Conservation (phyloP, 2,888 invertebrate species). For the Megaustenia siamemsis region DNA sequence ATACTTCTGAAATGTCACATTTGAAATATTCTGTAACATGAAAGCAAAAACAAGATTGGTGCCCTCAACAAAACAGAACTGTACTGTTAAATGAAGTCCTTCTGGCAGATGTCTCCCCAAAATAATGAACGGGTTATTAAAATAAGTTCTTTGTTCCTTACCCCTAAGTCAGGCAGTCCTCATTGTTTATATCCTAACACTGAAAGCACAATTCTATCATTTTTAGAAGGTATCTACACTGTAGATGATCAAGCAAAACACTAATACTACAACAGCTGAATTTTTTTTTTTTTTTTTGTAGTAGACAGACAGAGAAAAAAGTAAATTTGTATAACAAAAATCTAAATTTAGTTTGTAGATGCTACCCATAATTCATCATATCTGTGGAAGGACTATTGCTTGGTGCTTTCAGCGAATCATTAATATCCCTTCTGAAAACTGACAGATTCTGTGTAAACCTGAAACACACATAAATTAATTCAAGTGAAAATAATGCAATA, state of each 20-base stretch:
- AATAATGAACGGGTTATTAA: too few species aligned
- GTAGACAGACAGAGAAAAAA: neutral
- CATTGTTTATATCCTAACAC: neutral
- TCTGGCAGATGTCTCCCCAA: too few species aligned
- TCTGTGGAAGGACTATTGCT: conserved; percentile 70
- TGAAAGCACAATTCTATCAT: neutral
- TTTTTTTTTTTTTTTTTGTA: neutral
- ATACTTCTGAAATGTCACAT: too few species aligned
- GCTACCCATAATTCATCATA: conserved; percentile 73
- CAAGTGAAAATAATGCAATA: too few species aligned
- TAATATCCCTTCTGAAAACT: conserved; percentile 96
- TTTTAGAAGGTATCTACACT: too few species aligned
- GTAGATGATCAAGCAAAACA: neutral
- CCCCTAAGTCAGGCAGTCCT: too few species aligned
- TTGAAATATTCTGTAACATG: too few species aligned
- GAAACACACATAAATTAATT: too few species aligned
- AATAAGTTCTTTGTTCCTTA: too few species aligned
- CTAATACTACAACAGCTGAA: neutral
- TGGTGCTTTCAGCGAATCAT: conserved; percentile 89
- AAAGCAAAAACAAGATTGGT: too few species aligned
- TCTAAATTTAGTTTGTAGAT: neutral
- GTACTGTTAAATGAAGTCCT: too few species aligned
- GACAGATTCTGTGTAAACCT: conserved; percentile 99
- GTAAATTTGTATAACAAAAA: neutral
- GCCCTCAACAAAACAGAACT: too few species aligned